A percentile compares a stretch with the other conserved stretches of the same genome.
phyloP scores from a whole-genome alignment of 1,140 invertebrate species.

The Temnothorax longispinosus region DNA sequence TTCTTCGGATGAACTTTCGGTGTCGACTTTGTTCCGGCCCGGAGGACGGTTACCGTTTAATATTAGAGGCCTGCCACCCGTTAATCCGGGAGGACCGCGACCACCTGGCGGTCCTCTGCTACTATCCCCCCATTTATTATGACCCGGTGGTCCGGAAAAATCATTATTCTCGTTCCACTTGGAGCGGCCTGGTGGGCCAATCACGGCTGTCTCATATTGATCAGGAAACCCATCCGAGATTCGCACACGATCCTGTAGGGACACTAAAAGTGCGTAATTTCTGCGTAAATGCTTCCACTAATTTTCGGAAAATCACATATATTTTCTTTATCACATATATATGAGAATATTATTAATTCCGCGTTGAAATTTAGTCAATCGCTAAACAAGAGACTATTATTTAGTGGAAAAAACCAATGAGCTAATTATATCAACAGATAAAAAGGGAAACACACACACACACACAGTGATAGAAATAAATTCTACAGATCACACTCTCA shows the following conservation, averaged over 20 bases:
- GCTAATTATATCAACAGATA: not conserved
- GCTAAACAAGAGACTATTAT: not conserved
- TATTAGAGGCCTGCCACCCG: not conserved
- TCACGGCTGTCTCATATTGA: not conserved
- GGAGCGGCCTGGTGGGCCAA: not conserved
- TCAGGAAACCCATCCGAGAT: not conserved
- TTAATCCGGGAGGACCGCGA: constrained; percentile 8
- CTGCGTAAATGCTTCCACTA: not conserved
- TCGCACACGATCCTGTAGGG: not conserved
- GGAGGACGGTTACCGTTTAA: constrained; percentile 30
- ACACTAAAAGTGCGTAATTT: constrained; percentile 45
- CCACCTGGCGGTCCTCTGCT: constrained; percentile 34
- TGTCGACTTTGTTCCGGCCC: constrained; percentile 1
- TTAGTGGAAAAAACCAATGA: not conserved
- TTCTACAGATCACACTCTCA: not conserved
- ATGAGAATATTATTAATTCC: not conserved
- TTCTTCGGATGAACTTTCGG: not conserved
- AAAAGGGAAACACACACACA: not conserved
- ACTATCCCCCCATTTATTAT: not conserved
- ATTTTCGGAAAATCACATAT: not conserved
- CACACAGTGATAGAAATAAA: not conserved
- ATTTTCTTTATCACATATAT: not conserved
- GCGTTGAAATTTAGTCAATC: not conserved
- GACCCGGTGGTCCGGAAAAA: not conserved
- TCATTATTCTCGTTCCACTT: not conserved